Base-by-base conservation (phyloP, 2,797 vertebrate species). In the Arnoldichthys spilopterus region DNA sequence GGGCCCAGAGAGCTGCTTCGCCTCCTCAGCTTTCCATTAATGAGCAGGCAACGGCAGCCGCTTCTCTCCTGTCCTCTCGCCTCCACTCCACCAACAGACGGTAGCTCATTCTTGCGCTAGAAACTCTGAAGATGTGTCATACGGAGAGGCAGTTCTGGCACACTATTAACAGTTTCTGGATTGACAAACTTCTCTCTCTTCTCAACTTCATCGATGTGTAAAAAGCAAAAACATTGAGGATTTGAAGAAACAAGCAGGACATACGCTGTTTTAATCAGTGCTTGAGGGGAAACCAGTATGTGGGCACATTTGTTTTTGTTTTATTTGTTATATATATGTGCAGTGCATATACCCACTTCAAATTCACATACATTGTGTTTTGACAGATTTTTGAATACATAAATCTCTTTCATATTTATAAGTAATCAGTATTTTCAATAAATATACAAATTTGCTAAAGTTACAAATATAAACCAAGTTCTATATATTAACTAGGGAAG, bases 21-120 rank as follows among this genome's bases (percentile, higher is more conserved):
- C 18, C 34, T 66, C 28, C 20, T 20, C 63, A 45, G 45, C 22
- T 54, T 40, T 28, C 58, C 40, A 76, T 77, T 78, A 83, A 83
- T 83, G 49, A 76, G 81, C 67, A 72, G 40, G 63, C 72, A 32
- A 78, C 53, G 72, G 26, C 73, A 73, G 12, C 53, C 13, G 70
- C 54, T 54, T 22, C 47, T 58, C 63, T 28, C 66, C 58, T 28
- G 43, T 66, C 37, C 47, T 28, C 22, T 69, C 54, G 26, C 53
- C 47, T 43, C 40, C 58, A 34, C 68, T 71, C 13, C 28, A 53
- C 72, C 40, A 37, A 54, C 37, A 32, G 49, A 40, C 47, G 53
- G 49, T 28, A 26, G 66, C 37, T 34, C 51, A 45, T 13, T 51
- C 15, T 54, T 20, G 3, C 22, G 59, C 61, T 79, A 11, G 59